phyloP scores from a whole-genome alignment of 2,113 vertebrate genomes.

The Hypomesus transpacificus region DNA sequence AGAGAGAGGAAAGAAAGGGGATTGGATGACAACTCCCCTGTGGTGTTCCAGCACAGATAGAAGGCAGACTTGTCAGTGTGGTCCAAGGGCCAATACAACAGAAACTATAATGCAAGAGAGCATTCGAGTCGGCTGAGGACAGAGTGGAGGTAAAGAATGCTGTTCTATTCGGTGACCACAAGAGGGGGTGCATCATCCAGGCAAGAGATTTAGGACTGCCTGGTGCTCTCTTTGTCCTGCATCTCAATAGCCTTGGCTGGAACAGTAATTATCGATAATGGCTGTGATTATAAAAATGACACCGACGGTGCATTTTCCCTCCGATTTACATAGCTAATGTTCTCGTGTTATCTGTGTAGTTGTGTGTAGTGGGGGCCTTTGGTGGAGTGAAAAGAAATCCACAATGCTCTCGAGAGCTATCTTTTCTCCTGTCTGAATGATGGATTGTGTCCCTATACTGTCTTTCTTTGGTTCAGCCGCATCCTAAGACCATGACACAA shows the following conservation, averaged over 20 bases:
- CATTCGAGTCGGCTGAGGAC: background rate
- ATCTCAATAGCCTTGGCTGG: constrained; percentile 47
- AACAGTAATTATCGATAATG: constrained; percentile 56
- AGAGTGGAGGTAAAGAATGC: background rate
- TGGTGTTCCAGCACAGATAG: no score
- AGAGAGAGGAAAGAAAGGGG: no score
- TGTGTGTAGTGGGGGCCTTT: constrained; percentile 9
- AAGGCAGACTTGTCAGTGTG: constrained; percentile 8
- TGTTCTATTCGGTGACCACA: constrained; percentile 19
- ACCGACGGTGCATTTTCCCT: constrained; percentile 51
- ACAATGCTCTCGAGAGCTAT: constrained; percentile 25
- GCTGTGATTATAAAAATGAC: constrained; percentile 56
- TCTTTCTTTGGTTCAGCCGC: constrained; percentile 4
- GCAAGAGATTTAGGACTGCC: background rate
- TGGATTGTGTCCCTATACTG: constrained; percentile 2
- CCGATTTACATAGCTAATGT: constrained; percentile 57
- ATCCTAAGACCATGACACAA: background rate
- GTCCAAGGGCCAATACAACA: constrained; percentile 11
- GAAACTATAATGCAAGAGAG: constrained; percentile 3
- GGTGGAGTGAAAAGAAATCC: constrained; percentile 40
- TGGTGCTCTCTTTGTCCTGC: constrained; percentile 13
- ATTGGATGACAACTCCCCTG: no score
- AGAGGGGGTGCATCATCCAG: constrained; percentile 35
- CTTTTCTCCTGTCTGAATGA: constrained; percentile 20
- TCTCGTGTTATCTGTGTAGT: constrained; percentile 46